Conservation (phyloP, 2,797 vertebrate species). For the Adelosebastes latens region DNA sequence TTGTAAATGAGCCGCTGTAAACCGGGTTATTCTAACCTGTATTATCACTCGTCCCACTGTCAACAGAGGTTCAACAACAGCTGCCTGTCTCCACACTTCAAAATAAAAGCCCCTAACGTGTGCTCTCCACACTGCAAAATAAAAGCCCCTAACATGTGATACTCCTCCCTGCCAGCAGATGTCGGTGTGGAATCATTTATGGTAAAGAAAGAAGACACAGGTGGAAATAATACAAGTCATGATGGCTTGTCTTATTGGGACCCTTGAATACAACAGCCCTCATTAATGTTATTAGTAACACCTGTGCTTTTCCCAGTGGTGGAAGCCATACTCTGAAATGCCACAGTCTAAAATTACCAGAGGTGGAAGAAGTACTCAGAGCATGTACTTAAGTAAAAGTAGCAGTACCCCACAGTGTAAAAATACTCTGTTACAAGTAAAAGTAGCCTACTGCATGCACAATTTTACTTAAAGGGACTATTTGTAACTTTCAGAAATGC, state of each 20-base stretch:
- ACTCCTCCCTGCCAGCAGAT: conserved; percentile 8
- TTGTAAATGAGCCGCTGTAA: too few species aligned
- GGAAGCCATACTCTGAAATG: too few species aligned
- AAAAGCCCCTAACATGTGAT: neutral
- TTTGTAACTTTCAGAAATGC: too few species aligned
- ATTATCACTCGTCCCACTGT: neutral
- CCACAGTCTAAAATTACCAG: too few species aligned
- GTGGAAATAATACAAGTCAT: too few species aligned
- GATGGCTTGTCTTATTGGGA: neutral
- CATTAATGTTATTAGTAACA: neutral
- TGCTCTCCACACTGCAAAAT: too few species aligned
- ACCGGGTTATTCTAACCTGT: neutral
- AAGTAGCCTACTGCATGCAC: neutral
- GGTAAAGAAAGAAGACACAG: neutral
- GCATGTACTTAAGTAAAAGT: neutral
- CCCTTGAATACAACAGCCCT: neutral
- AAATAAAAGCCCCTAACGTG: neutral
- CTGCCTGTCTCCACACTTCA: neutral
- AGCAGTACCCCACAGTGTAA: neutral
- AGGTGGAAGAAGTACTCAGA: neutral
- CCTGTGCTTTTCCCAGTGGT: neutral
- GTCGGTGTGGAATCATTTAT: conserved; percentile 2
- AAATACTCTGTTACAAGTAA: neutral
- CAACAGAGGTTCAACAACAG: neutral
- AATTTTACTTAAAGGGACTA: too few species aligned